Base-by-base conservation (phyloP, 1,140 invertebrate species). In the Magallana gigas region DNA sequence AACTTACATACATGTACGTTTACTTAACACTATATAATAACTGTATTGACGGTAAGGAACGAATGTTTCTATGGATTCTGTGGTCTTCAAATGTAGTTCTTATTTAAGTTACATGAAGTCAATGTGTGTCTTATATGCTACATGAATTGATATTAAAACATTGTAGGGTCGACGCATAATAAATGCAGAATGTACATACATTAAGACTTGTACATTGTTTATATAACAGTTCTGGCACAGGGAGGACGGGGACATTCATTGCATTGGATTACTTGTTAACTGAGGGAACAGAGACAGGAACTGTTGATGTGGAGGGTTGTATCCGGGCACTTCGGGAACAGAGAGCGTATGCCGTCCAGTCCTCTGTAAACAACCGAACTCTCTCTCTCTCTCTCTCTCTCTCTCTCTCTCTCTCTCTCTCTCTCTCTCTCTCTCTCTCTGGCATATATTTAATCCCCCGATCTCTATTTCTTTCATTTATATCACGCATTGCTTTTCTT, bases 381-480 rank as follows among this genome's bases (percentile, higher is more conserved):
- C 23, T 36, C 23, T 76, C 68, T 76, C 68, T 76, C 68, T 36
- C 23, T 36, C 68, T 36, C 68, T 23, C 18, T 23, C 18, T 23
- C 8, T 29, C 68, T 76, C 68, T 76, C 68, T 76, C 68, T 76
- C 23, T 36, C 23, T 76, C 68, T 76, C 68, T 76, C 68, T 36
- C 23, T 36, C 68, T 36, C 68, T 23, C 18, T 23, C 18, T 23
- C 8, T 29, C 68, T 29, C 68, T 71, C 60, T 62, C 60, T 62
- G 9, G 5, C 18, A n/a, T 18, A 16, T 18, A 16, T n/a, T 3
- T 18, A 8, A 4, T 68, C n/a, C 0, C 16, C 8, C 64, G 3
- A 48, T 48, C 36, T 48, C 2, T 48, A 48, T 4, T 48, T 4
- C 5, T 48, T 48, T 48, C 36, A 48, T 2, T 48, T 48, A 4